Evolutionary conservation across 1,140 invertebrate genomes (phyloP).

Genomic region (Drosophila ercepeae): DNA sequence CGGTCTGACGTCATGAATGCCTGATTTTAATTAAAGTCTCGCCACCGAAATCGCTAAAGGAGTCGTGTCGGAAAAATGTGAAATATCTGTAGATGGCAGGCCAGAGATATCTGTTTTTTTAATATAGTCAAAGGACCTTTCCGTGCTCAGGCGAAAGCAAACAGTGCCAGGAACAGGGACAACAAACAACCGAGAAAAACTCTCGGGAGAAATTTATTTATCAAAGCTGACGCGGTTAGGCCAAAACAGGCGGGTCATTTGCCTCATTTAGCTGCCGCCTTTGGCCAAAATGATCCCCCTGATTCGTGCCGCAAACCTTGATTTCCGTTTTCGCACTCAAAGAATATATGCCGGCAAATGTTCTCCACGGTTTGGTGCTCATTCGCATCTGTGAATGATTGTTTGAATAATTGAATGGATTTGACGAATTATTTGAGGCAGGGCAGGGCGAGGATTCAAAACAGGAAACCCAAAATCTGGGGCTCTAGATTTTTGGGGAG

Average conservation of each 20-base stretch:
- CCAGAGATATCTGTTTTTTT: conserved; percentile 27
- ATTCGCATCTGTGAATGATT: conserved; percentile 35
- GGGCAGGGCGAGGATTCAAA: background rate
- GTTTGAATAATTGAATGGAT: conserved; percentile 56
- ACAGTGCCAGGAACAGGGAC: conserved; percentile 20
- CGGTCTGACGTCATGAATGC: conserved; percentile 57
- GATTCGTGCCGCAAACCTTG: conserved; percentile 6
- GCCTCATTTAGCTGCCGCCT: conserved; percentile 35
- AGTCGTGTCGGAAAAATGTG: conserved; percentile 19
- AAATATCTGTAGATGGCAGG: conserved; percentile 47
- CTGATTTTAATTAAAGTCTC: conserved; percentile 68
- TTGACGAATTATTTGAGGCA: conserved; percentile 31
- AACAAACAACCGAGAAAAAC: conserved; percentile 4
- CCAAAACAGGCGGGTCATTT: conserved; percentile 38
- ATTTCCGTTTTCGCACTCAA: conserved; percentile 15
- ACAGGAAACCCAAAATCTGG: background rate
- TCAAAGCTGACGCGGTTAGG: conserved; percentile 5
- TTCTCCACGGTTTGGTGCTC: conserved; percentile 7
- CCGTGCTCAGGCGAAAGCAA: conserved; percentile 16
- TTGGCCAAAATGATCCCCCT: conserved; percentile 2
- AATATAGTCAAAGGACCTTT: conserved; percentile 4
- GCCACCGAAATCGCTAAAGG: background rate
- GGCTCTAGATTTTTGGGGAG: background rate
- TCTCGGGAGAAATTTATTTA: conserved; percentile 20
- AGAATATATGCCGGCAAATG: conserved; percentile 10